Conservation (phyloP, 1,140 invertebrate species). For the Macrocentrus cingulum region DNA sequence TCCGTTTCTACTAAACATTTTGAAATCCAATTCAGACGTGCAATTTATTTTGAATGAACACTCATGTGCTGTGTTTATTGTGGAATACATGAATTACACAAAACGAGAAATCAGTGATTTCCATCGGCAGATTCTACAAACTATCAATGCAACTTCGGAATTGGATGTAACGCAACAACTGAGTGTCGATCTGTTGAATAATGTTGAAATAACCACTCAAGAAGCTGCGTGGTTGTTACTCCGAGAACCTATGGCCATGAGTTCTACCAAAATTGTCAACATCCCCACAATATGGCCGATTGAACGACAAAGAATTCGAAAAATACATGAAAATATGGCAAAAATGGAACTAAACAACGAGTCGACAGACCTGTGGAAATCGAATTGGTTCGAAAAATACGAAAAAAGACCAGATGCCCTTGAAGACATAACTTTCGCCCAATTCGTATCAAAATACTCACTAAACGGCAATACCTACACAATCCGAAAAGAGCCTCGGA, state of each 20-base stretch:
- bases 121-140: constrained; percentile 35
- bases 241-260: constrained; percentile 11
- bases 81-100: not conserved
- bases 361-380: constrained; percentile 37
- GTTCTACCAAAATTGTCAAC: not conserved
- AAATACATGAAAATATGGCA: constrained; percentile 14
- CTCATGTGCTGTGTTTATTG: constrained; percentile 1
- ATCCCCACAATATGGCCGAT: constrained; percentile 22
- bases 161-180: constrained; percentile 42
- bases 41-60: no score
- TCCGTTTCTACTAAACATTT: no score
- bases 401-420: constrained; percentile 33
- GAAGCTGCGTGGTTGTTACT: constrained; percentile 1
- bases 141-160: constrained; percentile 42
- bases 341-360: constrained; percentile 23
- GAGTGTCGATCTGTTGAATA: constrained; percentile 19
- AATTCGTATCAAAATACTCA: constrained; percentile 38
- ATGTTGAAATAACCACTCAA: not conserved
- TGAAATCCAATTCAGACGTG: no score
- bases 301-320: constrained; percentile 17
- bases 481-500: constrained; percentile 28
- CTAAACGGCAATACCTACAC: constrained; percentile 30
- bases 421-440: constrained; percentile 32
- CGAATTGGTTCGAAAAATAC: constrained; percentile 42
- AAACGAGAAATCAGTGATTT: constrained; percentile 42